Conservation (phyloP, 1,140 invertebrate species). For the Zaprionus kolodkinae region DNA sequence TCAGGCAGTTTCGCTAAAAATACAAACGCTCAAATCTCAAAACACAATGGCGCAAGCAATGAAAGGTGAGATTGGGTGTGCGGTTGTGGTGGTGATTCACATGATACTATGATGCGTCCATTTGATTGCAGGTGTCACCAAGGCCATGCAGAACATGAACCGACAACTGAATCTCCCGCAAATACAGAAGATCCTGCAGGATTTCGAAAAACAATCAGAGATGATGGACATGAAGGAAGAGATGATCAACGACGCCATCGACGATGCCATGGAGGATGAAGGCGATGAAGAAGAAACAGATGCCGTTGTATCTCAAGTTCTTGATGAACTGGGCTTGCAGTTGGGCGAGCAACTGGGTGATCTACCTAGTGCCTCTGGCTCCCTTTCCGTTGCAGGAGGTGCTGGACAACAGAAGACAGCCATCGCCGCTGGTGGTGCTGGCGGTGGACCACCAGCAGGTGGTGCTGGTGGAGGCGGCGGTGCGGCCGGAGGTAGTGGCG, state of each 20-base stretch:
- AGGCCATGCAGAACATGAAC: conserved; percentile 99
- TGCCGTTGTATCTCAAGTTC: conserved; percentile 95
- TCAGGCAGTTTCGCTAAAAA: conserved; percentile 99
- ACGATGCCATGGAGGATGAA: conserved; percentile 99
- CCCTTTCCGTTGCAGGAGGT: conserved; percentile 74
- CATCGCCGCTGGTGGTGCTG: conserved; percentile 85
- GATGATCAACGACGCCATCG: conserved; percentile 99
- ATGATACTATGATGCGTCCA: background rate
- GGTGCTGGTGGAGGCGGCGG: conserved; percentile 85
- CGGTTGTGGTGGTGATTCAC: conserved; percentile 23
- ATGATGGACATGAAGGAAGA: conserved; percentile 99
- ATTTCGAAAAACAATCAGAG: conserved; percentile 99
- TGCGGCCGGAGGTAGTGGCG: conserved; percentile 84
- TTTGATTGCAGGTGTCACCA: conserved; percentile 91
- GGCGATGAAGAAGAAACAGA: conserved; percentile 99
- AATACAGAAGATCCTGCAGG: conserved; percentile 99
- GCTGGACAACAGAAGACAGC: conserved; percentile 84
- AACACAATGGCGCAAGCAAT: conserved; percentile 99
- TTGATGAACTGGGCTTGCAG: conserved; percentile 98
- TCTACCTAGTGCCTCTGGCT: conserved; percentile 87
- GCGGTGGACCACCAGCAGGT: conserved; percentile 85
- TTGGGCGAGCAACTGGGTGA: conserved; percentile 94
- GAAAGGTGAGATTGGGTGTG: conserved; percentile 87
- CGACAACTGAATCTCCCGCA: conserved; percentile 98
- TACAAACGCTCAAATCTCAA: conserved; percentile 98